phyloP scores from a whole-genome alignment of 2,888 invertebrate species.

The Drosophila macrospina region DNA sequence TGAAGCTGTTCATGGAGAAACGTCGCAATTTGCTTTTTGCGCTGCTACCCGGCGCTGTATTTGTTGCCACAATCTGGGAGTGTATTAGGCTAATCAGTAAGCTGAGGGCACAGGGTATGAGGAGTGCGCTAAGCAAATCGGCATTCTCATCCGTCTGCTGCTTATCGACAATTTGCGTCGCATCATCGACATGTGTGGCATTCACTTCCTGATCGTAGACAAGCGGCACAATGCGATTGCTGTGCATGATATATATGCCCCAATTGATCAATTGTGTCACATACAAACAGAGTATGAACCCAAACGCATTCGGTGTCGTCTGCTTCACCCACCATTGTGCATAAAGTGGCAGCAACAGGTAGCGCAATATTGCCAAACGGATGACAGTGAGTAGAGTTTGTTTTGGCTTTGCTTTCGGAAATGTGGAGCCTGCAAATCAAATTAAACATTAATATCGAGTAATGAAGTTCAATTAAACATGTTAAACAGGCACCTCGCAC shows the following conservation, averaged over 20 bases:
- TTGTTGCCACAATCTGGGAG: slow-evolving; percentile 92
- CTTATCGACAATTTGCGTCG: slow-evolving; percentile 14
- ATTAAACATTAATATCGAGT: not conserved
- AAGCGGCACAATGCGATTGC: slow-evolving; percentile 67
- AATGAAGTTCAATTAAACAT: not conserved
- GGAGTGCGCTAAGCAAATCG: slow-evolving; percentile 89
- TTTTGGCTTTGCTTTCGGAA: slow-evolving; percentile 97
- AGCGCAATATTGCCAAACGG: slow-evolving; percentile 92
- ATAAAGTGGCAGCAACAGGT: slow-evolving; percentile 93
- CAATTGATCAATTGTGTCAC: slow-evolving; percentile 88
- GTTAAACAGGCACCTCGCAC: slow-evolving; percentile 90
- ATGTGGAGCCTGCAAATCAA: slow-evolving; percentile 92
- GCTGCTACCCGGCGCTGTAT: slow-evolving; percentile 83
- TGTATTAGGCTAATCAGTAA: slow-evolving; percentile 91
- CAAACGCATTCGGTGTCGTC: slow-evolving; percentile 91
- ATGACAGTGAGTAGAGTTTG: slow-evolving; percentile 95
- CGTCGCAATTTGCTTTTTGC: slow-evolving; percentile 80
- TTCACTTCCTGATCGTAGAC: slow-evolving; percentile 41
- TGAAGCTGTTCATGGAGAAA: slow-evolving; percentile 71
- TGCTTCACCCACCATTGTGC: slow-evolving; percentile 96
- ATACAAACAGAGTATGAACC: slow-evolving; percentile 92
- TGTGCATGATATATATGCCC: slow-evolving; percentile 85
- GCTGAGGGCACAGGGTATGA: slow-evolving; percentile 91
- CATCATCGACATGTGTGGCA: slow-evolving; percentile 31
- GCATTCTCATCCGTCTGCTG: slow-evolving; percentile 84